Base-by-base conservation (phyloP, 1,140 invertebrate species). In the Brachionus rotundiformis region DNA sequence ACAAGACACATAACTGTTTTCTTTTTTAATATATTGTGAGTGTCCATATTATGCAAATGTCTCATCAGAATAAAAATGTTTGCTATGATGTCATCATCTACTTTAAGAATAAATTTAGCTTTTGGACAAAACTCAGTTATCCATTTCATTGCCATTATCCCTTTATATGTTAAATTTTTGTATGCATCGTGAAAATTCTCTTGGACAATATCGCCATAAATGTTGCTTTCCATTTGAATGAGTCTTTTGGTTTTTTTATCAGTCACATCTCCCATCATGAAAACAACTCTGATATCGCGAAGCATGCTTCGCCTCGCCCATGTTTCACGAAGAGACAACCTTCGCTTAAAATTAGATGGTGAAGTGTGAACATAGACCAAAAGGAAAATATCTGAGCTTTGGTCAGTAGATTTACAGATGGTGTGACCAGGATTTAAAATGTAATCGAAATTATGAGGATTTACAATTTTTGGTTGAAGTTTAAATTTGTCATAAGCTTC, bases 141-240 rank as follows among this genome's bases (percentile, higher is more conserved):
- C 93, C 93, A 95, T 84, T 90, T 89, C 29, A 94, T 85, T 0
- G 93, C 94, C 93, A 94, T 94, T 0, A 93, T 85, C 85, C 94
- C 93, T 87, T 95, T 95, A 83, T 92, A 92, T n/a, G 93, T 94
- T 5, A 95, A 87, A 87, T 95, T 94, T 85, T 90, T 90, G 84
- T 95, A 95, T 19, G 92, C 90, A 88, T 95, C 94, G 10, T 89
- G 63, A 85, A 95, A 95, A 47, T 80, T 25, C 13, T 63, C 27
- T 65, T 80, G 77, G 13, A 61, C 47, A 61, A 39, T 47, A 44
- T 82, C 44, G 16, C 89, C 87, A 84, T 91, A 90, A 0, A 83
- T 83, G 2, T 84, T 84, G 84, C 90, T 90, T 86, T 95, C 94
- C 47, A 89, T 84, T 13, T 90, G 84, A 1, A 94, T 83, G n/a